Evolutionary conservation across 1,140 invertebrate species (phyloP).

Genomic region (Eueides isabella): DNA sequence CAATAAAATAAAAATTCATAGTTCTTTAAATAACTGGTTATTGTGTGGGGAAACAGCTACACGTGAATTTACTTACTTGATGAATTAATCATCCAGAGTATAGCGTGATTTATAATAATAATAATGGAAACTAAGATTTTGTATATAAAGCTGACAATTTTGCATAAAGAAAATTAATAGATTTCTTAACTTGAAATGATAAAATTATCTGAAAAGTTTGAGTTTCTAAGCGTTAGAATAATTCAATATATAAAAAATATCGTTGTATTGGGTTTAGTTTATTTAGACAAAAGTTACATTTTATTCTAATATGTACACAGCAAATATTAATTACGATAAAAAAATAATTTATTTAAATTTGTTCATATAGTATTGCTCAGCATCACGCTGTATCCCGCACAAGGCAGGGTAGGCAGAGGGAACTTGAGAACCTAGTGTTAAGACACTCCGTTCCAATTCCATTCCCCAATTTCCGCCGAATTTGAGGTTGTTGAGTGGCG

Average conservation of each 20-base stretch:
- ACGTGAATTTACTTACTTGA: background rate
- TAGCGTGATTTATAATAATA: conserved; percentile 7
- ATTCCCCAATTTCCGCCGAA: too few species aligned
- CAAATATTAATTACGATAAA: background rate
- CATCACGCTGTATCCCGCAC: too few species aligned
- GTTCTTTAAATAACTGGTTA: conserved; percentile 11
- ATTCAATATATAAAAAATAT: background rate
- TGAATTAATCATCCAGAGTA: conserved; percentile 4
- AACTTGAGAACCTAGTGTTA: too few species aligned
- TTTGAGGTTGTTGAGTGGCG: too few species aligned
- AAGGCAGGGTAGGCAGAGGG: too few species aligned
- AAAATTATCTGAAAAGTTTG: background rate
- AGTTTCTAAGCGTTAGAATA: background rate
- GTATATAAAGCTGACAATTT: background rate
- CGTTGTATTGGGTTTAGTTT: too few species aligned
- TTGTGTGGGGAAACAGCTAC: background rate
- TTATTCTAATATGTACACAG: background rate
- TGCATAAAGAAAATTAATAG: background rate
- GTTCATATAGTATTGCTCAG: too few species aligned
- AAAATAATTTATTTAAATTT: background rate
- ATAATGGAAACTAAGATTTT: conserved; percentile 5
- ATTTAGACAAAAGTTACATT: too few species aligned
- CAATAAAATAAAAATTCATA: conserved; percentile 42
- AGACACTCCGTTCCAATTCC: too few species aligned
- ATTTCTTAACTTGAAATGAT: background rate